Conservation (phyloP, 2,888 invertebrate genomes). For the Embidobia sp. region DNA sequence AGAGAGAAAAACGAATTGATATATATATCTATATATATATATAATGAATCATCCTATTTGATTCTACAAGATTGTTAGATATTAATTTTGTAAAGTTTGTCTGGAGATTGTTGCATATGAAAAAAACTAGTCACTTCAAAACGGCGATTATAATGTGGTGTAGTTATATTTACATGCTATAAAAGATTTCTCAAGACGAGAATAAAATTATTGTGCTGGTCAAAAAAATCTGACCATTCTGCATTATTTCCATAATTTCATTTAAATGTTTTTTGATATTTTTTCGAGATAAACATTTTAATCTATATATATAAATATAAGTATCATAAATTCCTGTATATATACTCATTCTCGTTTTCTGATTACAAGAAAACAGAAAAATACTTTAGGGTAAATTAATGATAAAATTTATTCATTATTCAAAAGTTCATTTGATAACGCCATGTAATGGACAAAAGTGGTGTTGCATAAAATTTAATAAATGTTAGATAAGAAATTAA, state of each 20-base stretch:
- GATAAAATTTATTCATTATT: constrained; percentile 12
- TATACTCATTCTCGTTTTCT: constrained; percentile 22
- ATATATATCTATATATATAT: too few relatives aligned
- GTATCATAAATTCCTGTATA: constrained; percentile 36
- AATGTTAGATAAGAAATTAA: constrained; percentile 43
- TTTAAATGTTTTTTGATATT: constrained; percentile 11
- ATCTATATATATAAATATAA: background rate
- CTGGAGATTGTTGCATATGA: background rate
- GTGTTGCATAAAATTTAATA: constrained; percentile 9
- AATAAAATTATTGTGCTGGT: constrained; percentile 2
- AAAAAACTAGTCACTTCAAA: constrained; percentile 33
- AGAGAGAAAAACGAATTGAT: too few relatives aligned
- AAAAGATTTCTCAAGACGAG: constrained; percentile 9
- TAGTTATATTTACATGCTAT: constrained; percentile 39
- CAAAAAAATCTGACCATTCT: background rate
- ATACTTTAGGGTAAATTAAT: constrained; percentile 30
- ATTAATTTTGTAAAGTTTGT: constrained; percentile 10
- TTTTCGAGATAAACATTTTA: background rate
- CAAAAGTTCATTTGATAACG: constrained; percentile 33
- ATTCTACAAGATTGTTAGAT: too few relatives aligned
- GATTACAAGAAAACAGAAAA: constrained; percentile 15
- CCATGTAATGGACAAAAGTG: constrained; percentile 29
- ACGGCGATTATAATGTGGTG: constrained; percentile 30
- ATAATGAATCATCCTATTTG: too few relatives aligned
- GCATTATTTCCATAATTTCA: background rate